These are phyloP conservation scores for Setipinna tenuifilis DNA, from an alignment of 2,797 vertebrate species.

Conservation along the genomic window DNA sequence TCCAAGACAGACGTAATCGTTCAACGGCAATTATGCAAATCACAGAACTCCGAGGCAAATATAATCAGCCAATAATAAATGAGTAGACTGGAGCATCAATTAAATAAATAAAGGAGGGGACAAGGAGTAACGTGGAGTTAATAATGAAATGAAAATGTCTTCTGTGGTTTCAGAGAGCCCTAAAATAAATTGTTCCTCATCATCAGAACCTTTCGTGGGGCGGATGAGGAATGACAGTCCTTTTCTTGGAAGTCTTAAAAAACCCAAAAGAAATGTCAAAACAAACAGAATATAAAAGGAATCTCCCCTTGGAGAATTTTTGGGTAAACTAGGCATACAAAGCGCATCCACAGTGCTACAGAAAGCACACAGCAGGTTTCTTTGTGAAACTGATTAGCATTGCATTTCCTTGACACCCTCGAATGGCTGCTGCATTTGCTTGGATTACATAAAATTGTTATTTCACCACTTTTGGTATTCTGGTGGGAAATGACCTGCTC, in stretches of 20 bases:
- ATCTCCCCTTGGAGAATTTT: background rate
- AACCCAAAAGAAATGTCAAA: conserved; percentile 8
- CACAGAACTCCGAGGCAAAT: conserved; percentile 44
- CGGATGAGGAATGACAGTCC: background rate
- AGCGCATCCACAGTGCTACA: background rate
- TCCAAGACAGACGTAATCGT: conserved; percentile 26
- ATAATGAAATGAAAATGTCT: conserved; percentile 60
- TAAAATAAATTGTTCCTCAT: conserved; percentile 49
- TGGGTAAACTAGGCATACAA: background rate
- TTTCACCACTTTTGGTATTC: background rate
- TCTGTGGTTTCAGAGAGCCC: conserved; percentile 57
- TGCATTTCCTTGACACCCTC: background rate
- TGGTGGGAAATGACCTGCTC: background rate
- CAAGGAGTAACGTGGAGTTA: conserved; percentile 36
- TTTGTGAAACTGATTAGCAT: background rate
- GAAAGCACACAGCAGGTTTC: background rate
- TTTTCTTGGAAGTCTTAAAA: background rate
- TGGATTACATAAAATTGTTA: background rate
- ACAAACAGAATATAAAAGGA: background rate
- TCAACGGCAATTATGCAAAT: conserved; percentile 58
- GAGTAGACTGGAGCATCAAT: conserved; percentile 44
- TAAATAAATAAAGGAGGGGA: conserved; percentile 44
- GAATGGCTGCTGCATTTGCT: background rate
- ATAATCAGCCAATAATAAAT: conserved; percentile 60
- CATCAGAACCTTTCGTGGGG: conserved; percentile 50